Percentiles rank a stretch among this genome's conserved stretches.
These are phyloP conservation scores for Nettapus auritus DNA, from an alignment of 2,113 vertebrate species.

Conservation along the genomic window DNA sequence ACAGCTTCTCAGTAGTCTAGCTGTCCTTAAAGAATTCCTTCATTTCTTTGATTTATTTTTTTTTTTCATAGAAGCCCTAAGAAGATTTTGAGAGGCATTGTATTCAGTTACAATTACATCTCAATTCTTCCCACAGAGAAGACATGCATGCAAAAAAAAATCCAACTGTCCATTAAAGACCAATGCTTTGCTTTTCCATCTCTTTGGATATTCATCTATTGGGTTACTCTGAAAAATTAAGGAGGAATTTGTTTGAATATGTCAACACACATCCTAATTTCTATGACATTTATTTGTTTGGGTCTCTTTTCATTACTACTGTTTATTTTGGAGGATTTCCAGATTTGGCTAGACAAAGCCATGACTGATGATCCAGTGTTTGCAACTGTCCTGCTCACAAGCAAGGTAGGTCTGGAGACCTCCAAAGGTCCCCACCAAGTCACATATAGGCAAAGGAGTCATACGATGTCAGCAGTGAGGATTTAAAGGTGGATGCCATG, in stretches of 20 bases:
- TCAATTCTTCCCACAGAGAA: neutral
- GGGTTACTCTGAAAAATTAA: neutral
- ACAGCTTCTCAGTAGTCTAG: neutral
- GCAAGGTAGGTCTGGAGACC: neutral
- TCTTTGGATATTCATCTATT: neutral
- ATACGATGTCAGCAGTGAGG: neutral
- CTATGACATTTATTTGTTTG: neutral
- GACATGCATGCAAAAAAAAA: neutral
- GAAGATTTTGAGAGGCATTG: neutral
- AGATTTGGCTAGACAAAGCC: neutral
- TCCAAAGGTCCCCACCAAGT: neutral
- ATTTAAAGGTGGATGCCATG: neutral
- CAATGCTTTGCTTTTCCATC: neutral
- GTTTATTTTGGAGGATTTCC: neutral
- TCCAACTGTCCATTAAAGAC: neutral
- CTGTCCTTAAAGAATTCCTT: neutral
- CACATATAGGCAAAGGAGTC: neutral
- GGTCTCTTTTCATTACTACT: neutral
- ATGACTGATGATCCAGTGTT: neutral
- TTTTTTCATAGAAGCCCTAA: neutral
- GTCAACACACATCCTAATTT: neutral
- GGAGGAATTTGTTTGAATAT: neutral
- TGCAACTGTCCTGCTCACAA: neutral
- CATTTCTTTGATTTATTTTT: neutral
- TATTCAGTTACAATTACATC: neutral